Evolutionary conservation across 2,113 vertebrate genomes (phyloP), one percentile per base, ranked within the genome.

Genomic region (Oncorhynchus nerka): DNA sequence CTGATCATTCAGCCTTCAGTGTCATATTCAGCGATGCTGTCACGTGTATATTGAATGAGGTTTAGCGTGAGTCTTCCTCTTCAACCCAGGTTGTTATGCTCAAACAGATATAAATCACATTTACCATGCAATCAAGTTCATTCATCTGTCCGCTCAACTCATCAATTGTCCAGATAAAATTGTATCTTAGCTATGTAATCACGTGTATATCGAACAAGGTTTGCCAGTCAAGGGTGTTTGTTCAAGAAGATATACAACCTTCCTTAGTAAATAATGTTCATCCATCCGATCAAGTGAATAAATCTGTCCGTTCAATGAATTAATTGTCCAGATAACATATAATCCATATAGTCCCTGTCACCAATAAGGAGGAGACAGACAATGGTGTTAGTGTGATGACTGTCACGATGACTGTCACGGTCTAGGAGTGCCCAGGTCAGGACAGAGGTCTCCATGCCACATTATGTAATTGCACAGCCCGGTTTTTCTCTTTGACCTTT

Each of bases 361-460:
- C 26, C 20, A 61, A 51, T 6, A 28, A 73, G 71, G 78, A 83
- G 59, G 72, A 77, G 76, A 82, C 68, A 76, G 77, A 79, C 81
- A 85, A 71, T 55, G 6, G 55, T 72, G 84, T 81, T 26, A 68
- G 59, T 72, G 74, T 84, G 81, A 75, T 75, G 73, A 77, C 51
- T 78, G 34, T 39, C 39, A 45, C 32, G 32, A 32, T 5, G 32
- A 32, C 32, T 34, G 32, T 80, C 71, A 77, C 39, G 9, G 39
- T 45, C 39, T 45, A 78, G 59, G 51, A 55, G 30, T 49, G 39
- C 65, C 77, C 78, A 72, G 89, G 80, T 78, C 83, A 83, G 85
- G 85, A 75, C 79, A 89, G 79, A 88, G 88, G 88, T 89, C 88
- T 89, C 86, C 87, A 86, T 79, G 89, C 84, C 81, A 80, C 78